Percentiles rank a stretch among this genome's conserved stretches.
Conservation (phyloP, 2,797 vertebrate genomes). For the Eulemur coronatus region DNA sequence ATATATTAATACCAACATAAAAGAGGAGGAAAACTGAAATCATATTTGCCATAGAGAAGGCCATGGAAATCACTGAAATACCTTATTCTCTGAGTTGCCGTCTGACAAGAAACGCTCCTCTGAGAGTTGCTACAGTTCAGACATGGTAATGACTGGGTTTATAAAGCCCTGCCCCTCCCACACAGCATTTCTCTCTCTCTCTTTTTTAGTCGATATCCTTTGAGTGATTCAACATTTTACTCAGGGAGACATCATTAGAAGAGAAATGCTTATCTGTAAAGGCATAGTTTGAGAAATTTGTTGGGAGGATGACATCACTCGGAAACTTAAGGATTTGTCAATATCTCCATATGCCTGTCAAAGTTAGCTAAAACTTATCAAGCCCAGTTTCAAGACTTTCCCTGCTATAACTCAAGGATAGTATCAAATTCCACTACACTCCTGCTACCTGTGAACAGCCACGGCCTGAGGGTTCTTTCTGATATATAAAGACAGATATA, state of each 20-base stretch:
- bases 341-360: neutral
- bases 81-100: slow-evolving; percentile 27
- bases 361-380: neutral
- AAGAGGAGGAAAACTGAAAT: neutral
- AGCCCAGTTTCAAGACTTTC: neutral
- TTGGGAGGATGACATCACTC: slow-evolving; percentile 56
- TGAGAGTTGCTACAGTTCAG: neutral
- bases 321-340: slow-evolving; percentile 65
- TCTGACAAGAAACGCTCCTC: neutral
- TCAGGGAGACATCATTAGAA: slow-evolving; percentile 60
- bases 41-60: neutral
- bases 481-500: neutral
- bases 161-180: slow-evolving; percentile 81
- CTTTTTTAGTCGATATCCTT: slow-evolving; percentile 52
- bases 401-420: neutral
- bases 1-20: neutral
- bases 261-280: slow-evolving; percentile 37
- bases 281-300: slow-evolving; percentile 50
- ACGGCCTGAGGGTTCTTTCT: fast-evolving
- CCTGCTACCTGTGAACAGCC: neutral
- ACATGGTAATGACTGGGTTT: slow-evolving; percentile 62
- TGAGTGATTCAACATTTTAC: slow-evolving; percentile 78
- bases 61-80: neutral
- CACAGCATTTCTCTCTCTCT: neutral
- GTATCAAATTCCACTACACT: neutral